A percentile compares a stretch with the other conserved stretches of the same genome.
These are phyloP conservation scores for Ranitomeya variabilis DNA, from an alignment of 2,113 vertebrate species.

Conservation along the genomic window DNA sequence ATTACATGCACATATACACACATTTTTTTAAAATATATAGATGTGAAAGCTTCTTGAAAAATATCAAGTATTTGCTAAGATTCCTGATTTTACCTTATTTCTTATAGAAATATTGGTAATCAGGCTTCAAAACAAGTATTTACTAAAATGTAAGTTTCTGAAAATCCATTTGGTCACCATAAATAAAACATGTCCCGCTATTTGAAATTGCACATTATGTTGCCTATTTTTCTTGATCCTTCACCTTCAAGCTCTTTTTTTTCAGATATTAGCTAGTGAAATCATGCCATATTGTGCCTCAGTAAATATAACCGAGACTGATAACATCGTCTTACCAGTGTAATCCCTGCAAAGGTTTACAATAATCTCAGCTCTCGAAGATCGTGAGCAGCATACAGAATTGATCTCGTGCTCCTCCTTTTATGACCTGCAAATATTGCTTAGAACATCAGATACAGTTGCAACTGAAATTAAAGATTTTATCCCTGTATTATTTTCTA, in stretches of 20 bases:
- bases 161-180: neutral
- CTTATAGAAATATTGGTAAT: neutral
- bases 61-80: no score
- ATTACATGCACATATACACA: no score
- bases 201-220: neutral
- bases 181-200: neutral
- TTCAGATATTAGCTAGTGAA: constrained; percentile 13
- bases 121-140: neutral
- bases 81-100: no score
- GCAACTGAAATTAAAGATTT: constrained; percentile 51
- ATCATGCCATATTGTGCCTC: neutral
- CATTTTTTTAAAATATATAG: no score
- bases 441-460: constrained; percentile 47
- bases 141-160: neutral
- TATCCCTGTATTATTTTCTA: constrained; percentile 52
- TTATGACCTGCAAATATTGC: constrained; percentile 55
- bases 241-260: neutral
- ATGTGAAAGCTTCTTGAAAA: no score
- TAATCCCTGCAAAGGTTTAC: constrained; percentile 31
- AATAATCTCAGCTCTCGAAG: constrained; percentile 44
- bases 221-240: neutral
- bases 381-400: constrained; percentile 3
- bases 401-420: constrained; percentile 4
- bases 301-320: constrained; percentile 5
- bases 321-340: constrained; percentile 33